A percentile compares a stretch with the other conserved stretches of the same genome.
Evolutionary conservation across 2,113 vertebrate genomes (phyloP).

Genomic region (Clarias macrocephalus): DNA sequence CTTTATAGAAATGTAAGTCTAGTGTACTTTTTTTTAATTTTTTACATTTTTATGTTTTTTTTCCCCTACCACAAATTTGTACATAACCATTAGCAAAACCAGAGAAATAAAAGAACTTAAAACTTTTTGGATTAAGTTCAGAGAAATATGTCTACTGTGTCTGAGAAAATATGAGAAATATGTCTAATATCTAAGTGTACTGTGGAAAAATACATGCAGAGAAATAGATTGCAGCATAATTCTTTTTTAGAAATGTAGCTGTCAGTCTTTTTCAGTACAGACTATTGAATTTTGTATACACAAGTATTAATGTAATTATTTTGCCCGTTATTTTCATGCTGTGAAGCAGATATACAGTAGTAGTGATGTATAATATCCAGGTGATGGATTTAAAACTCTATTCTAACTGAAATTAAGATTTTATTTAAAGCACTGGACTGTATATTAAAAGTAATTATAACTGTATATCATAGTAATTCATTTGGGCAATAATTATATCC

Average conservation of each 20-base stretch:
- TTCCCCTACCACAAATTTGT: neutral
- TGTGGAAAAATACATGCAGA: slow-evolving; percentile 18
- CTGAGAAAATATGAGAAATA: too few species aligned
- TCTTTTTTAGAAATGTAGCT: slow-evolving; percentile 17
- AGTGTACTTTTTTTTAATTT: neutral
- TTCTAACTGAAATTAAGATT: slow-evolving; percentile 38
- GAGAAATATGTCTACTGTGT: neutral
- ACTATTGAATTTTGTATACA: slow-evolving; percentile 25
- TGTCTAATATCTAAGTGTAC: slow-evolving; percentile 16
- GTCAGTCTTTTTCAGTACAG: neutral
- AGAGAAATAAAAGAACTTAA: neutral
- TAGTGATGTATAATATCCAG: neutral
- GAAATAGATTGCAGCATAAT: neutral
- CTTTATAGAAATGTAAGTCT: neutral
- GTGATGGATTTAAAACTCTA: slow-evolving; percentile 9
- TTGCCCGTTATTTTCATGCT: slow-evolving; percentile 7
- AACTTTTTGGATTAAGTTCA: neutral
- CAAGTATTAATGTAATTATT: neutral
- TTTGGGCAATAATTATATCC: neutral
- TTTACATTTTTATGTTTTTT: neutral
- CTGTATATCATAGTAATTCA: too few species aligned
- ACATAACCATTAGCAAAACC: neutral
- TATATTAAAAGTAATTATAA: slow-evolving; percentile 41
- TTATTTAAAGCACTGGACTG: slow-evolving; percentile 35
- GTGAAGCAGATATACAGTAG: neutral